Percentiles rank a stretch among this genome's conserved stretches.
phyloP scores from a whole-genome alignment of 2,113 vertebrate genomes.

The Petrocephalus microphthalmus region DNA sequence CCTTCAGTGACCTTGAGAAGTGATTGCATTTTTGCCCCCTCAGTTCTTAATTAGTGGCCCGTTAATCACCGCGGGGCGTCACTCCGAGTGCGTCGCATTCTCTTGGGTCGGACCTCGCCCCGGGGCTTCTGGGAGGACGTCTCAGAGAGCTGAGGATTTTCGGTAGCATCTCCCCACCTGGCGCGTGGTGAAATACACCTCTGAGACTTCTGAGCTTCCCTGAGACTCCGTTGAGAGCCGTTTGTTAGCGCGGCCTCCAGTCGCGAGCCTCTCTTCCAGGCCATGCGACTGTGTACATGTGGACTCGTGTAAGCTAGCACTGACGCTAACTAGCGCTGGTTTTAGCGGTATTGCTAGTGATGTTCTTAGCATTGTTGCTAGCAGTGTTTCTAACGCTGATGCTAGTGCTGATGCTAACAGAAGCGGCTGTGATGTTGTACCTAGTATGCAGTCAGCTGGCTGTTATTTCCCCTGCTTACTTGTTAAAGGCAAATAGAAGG shows the following conservation, averaged over 20 bases:
- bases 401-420: not conserved
- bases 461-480: not conserved
- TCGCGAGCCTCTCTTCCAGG: not conserved
- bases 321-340: not conserved
- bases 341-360: not conserved
- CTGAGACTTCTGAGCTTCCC: not conserved
- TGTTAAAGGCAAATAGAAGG: not conserved
- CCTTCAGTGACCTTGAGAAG: constrained; percentile 8
- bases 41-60: not conserved
- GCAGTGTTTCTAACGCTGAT: not conserved
- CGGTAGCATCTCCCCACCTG: not conserved
- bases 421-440: not conserved
- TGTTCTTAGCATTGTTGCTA: not conserved
- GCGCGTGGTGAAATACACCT: not conserved
- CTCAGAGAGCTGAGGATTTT: not conserved
- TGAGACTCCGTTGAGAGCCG: no score
- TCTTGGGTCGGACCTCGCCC: not conserved
- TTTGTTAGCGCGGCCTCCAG: not conserved
- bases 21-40: not conserved
- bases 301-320: not conserved
- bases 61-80: not conserved
- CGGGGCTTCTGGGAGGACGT: not conserved
- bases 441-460: not conserved
- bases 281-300: not conserved
- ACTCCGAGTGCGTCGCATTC: not conserved